These are phyloP conservation scores for Heliconius ismenius DNA, from an alignment of 2,888 invertebrate genomes.

Conservation along the genomic window DNA sequence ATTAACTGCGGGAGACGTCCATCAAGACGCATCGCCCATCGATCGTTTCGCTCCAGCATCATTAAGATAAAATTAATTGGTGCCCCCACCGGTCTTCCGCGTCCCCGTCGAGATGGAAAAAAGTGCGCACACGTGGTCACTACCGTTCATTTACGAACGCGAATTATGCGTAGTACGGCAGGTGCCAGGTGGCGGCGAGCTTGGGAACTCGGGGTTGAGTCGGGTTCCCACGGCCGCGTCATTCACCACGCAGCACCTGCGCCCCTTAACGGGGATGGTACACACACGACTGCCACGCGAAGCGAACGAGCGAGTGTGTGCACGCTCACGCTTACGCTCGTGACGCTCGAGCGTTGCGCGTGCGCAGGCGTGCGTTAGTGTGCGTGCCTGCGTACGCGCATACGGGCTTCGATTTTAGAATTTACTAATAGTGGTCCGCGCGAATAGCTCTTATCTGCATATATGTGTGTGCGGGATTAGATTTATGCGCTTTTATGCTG, in stretches of 20 bases:
- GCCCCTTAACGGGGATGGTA: conserved; percentile 77
- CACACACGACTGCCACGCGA: conserved; percentile 80
- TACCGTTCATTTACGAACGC: conserved; percentile 82
- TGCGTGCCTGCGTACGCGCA: conserved; percentile 38
- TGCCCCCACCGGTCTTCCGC: conserved; percentile 74
- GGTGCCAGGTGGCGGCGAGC: conserved; percentile 73
- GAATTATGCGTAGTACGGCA: conserved; percentile 82
- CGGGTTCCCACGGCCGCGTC: conserved; percentile 78
- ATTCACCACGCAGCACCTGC: conserved; percentile 79
- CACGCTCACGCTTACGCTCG: conserved; percentile 14
- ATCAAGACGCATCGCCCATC: conserved; percentile 48
- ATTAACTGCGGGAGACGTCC: conserved; percentile 63
- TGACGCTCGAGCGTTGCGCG: conserved; percentile 41
- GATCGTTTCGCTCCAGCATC: conserved; percentile 51
- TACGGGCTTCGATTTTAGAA: conserved; percentile 58
- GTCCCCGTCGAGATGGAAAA: conserved; percentile 65
- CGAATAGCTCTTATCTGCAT: conserved; percentile 50
- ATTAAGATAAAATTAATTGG: conserved; percentile 78
- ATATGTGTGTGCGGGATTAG: conserved; percentile 41
- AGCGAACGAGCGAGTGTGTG: conserved; percentile 65
- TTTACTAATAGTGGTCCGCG: conserved; percentile 61
- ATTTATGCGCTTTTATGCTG: conserved; percentile 59
- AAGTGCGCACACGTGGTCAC: conserved; percentile 79
- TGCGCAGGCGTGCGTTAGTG: conserved; percentile 33
- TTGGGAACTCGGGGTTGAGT: conserved; percentile 78